Base-by-base conservation (phyloP, 2,113 vertebrate species). In the Willisornis vidua region DNA sequence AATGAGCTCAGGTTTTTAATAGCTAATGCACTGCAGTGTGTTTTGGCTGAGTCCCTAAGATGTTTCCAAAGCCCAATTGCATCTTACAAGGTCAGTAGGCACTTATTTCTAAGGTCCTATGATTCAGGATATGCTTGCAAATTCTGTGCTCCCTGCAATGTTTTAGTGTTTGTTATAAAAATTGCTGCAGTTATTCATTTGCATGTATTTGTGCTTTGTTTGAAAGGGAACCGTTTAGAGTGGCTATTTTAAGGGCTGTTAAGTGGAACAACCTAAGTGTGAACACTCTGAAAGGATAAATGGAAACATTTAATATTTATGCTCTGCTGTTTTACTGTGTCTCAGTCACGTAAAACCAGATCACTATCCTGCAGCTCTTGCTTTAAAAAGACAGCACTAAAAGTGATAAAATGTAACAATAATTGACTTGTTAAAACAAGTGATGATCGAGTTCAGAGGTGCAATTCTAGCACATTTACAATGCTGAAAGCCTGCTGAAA, bases 271-370 rank as follows among this genome's bases (percentile, higher is more conserved):
- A 80, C 48, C 15, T 48, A 79, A 93, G 67, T 59, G 82, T 80
- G 59, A 94, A 77, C 59, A 58, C 43, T 66, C 46, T 72, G 62
- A 59, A 74, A 77, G 91, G 68, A 83, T 91, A 94, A 90, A 96
- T 90, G 75, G 87, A 96, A 95, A 77, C 17, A 37, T 91, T 94
- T 86, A 90, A 95, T 94, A 94, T 95, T 91, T 90, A 91, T 95
- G 71, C 43, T 83, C 12, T 77, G 37, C 43, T 93, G 41, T 91
- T 93, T 87, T 79, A 41, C 59, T 52, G 77, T 29, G 37, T 20
- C 41, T 85, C 59, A 70, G 70, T 76, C 80, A 77, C 5, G 1
- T 89, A 78, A 89, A 87, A 79, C n/a, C 81, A 82, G 61, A 95
- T 68, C 70, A 54, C 77, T 83, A 24, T 20, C 71, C 54, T 68